These are phyloP conservation scores for Drosophila stalkeri DNA, from an alignment of 2,888 invertebrate species.

Conservation along the genomic window DNA sequence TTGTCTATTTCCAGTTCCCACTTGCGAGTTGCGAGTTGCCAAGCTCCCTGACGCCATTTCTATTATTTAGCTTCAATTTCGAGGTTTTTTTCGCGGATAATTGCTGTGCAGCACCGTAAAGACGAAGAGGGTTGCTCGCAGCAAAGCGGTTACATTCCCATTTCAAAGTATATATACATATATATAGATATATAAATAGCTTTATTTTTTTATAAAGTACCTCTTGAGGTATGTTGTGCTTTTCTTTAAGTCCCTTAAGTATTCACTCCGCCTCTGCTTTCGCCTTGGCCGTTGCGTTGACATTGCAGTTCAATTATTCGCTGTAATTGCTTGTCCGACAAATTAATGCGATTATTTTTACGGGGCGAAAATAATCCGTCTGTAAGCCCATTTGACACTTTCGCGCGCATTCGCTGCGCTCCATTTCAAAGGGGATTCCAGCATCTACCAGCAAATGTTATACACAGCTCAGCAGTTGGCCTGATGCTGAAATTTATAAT, in stretches of 20 bases:
- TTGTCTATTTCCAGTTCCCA: slow-evolving; percentile 48
- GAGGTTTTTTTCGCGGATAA: slow-evolving; percentile 57
- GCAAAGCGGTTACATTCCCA: slow-evolving; percentile 18
- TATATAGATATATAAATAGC: background rate
- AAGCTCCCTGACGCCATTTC: slow-evolving; percentile 4
- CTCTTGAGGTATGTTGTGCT: slow-evolving; percentile 30
- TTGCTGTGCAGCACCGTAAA: slow-evolving; percentile 46
- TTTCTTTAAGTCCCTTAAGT: slow-evolving; percentile 35
- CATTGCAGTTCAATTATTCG: slow-evolving; percentile 40
- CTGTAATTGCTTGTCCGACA: slow-evolving; percentile 72
- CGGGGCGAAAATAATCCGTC: slow-evolving; percentile 69
- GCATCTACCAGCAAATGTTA: background rate
- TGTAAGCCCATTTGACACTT: slow-evolving; percentile 72
- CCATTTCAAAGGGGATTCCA: slow-evolving; percentile 15
- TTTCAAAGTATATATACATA: slow-evolving; percentile 1
- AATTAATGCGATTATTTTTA: slow-evolving; percentile 75
- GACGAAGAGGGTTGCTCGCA: slow-evolving; percentile 8
- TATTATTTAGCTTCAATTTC: slow-evolving; percentile 48
- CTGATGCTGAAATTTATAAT: slow-evolving; percentile 35
- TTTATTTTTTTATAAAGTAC: slow-evolving; percentile 24
- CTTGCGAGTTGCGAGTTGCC: slow-evolving; percentile 34
- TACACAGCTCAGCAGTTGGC: background rate
- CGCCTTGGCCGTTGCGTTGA: background rate
- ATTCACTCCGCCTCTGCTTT: background rate
- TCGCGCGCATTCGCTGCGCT: slow-evolving; percentile 55